Conservation (phyloP, 2,113 vertebrate genomes). For the Melanocharis versteri region DNA sequence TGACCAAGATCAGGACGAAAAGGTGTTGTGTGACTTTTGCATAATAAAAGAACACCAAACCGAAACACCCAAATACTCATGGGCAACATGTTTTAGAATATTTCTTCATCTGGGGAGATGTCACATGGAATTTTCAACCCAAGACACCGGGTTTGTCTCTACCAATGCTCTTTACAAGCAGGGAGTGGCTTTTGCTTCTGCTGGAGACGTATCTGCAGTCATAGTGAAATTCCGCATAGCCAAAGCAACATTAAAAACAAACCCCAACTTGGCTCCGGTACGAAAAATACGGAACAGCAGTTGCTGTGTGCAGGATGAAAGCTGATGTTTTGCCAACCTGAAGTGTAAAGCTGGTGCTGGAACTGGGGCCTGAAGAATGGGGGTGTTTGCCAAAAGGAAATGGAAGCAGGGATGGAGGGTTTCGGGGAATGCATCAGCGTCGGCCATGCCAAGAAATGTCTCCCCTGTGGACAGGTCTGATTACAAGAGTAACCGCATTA, state of each 20-base stretch:
- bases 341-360: slow-evolving; percentile 68
- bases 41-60: rapidly evolving
- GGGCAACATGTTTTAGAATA: not conserved
- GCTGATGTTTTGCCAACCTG: slow-evolving; percentile 65
- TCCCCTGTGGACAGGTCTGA: slow-evolving; percentile 60
- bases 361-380: slow-evolving; percentile 55
- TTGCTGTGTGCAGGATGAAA: slow-evolving; percentile 56
- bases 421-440: slow-evolving; percentile 42
- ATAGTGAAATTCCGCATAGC: slow-evolving; percentile 52
- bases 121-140: not conserved
- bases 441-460: not conserved
- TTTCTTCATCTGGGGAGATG: not conserved
- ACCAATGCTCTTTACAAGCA: not conserved
- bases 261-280: not conserved
- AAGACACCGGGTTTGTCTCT: not conserved
- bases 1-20: not conserved
- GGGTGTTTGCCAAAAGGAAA: slow-evolving; percentile 62
- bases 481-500: slow-evolving; percentile 17
- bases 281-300: slow-evolving; percentile 29
- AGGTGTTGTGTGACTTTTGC: not conserved
- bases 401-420: slow-evolving; percentile 63
- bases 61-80: not conserved
- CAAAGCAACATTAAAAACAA: slow-evolving; percentile 59
- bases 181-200: not conserved
- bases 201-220: slow-evolving; percentile 27